phyloP scores from a whole-genome alignment of 2,113 vertebrate species.

The Solenodon paradoxus region DNA sequence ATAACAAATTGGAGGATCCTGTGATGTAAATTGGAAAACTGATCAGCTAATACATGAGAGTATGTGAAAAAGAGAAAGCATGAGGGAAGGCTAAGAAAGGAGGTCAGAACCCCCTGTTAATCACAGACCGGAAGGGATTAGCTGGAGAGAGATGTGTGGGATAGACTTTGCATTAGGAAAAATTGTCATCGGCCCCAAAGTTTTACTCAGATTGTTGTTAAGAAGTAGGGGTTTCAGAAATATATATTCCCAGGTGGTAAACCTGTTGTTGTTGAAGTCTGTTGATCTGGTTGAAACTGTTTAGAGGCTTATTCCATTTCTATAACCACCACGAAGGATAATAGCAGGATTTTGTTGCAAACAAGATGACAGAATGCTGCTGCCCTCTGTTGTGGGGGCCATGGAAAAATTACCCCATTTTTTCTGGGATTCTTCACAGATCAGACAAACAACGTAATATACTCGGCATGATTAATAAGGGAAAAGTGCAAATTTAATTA shows the following conservation, averaged over 20 bases:
- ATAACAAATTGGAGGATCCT: background rate
- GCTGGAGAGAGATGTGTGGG: background rate
- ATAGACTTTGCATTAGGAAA: background rate
- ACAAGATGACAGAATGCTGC: background rate
- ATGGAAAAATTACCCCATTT: no score
- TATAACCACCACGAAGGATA: background rate
- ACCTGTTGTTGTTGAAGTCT: background rate
- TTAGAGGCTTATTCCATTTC: background rate
- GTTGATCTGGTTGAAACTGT: background rate
- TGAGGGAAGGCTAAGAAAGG: fast-evolving
- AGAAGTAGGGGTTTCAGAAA: background rate
- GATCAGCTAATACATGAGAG: background rate
- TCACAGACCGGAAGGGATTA: background rate
- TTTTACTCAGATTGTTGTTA: background rate
- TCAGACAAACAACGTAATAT: no score
- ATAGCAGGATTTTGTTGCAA: background rate
- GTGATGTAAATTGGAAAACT: no score
- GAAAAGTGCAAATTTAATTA: no score
- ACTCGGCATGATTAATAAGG: no score
- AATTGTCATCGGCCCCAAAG: no score
- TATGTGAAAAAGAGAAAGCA: background rate
- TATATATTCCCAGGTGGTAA: background rate
- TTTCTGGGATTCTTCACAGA: no score
- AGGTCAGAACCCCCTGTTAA: fast-evolving
- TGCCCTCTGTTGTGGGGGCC: no score